phyloP scores from a whole-genome alignment of 2,113 vertebrate species.

The Pagrus major region DNA sequence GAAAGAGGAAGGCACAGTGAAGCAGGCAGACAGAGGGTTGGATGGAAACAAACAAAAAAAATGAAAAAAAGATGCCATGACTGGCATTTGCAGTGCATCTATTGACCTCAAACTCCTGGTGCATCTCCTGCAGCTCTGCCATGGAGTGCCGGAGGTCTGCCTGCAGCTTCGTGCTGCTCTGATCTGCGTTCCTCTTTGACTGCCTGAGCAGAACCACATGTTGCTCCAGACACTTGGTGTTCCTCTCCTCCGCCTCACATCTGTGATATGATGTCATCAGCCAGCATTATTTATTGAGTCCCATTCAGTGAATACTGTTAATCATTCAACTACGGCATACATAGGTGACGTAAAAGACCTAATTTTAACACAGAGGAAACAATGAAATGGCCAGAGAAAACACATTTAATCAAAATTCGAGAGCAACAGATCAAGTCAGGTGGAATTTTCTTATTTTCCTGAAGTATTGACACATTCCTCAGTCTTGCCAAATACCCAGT shows the following conservation, averaged over 20 bases:
- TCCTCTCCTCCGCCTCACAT: slow-evolving; percentile 77
- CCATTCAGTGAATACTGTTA: neutral
- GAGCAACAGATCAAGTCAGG: neutral
- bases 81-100: neutral
- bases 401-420: neutral
- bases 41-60: neutral
- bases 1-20: neutral
- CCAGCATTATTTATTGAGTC: neutral
- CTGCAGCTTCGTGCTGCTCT: slow-evolving; percentile 62
- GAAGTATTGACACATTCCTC: neutral
- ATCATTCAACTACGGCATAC: neutral
- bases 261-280: slow-evolving; percentile 44
- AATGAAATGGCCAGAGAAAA: neutral
- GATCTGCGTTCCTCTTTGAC: slow-evolving; percentile 68
- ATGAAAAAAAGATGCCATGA: neutral
- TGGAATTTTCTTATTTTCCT: neutral
- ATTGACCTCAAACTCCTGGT: slow-evolving; percentile 72
- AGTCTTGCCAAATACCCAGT: neutral
- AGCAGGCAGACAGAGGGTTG: neutral
- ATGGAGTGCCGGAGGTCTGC: slow-evolving; percentile 59
- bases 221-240: slow-evolving; percentile 71
- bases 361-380: neutral
- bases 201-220: slow-evolving; percentile 75
- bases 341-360: neutral
- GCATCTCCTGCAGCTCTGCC: slow-evolving; percentile 70